Conservation (phyloP, 92 coral and sea anemone genomes). For the Epizoanthus scotinus region DNA sequence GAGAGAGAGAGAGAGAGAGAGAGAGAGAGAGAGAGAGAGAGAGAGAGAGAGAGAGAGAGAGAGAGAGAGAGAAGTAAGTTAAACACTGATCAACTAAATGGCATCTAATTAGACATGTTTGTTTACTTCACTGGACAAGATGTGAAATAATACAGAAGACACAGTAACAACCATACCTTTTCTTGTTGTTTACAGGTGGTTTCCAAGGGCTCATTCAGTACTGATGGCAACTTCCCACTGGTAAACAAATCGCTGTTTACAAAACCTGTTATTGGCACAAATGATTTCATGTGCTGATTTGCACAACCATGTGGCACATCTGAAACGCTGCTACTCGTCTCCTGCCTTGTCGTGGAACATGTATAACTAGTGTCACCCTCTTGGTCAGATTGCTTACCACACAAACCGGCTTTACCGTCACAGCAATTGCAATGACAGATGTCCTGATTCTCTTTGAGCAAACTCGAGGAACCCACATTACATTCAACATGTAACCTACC, state of each 20-base stretch:
- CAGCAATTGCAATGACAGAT: neutral
- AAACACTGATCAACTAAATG: no score
- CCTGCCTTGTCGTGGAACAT: neutral
- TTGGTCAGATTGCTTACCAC: neutral
- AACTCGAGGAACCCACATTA: neutral
- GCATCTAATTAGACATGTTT: no score
- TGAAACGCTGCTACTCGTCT: neutral
- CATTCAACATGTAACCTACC: neutral
- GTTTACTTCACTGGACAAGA: no score
- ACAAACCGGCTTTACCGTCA: neutral
- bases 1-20: no score
- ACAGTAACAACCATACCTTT: no score
- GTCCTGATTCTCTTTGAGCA: conserved; percentile 3
- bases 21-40: no score
- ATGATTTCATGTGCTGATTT: conserved; percentile 32
- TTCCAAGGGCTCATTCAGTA: neutral
- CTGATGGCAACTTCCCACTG: conserved; percentile 36
- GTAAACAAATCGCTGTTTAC: conserved; percentile 48
- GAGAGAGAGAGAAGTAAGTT: no score
- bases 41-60: no score
- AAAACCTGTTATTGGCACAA: conserved; percentile 61
- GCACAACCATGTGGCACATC: neutral
- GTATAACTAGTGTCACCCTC: neutral
- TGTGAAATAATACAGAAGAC: no score
- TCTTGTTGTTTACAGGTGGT: conserved; percentile 7